These are phyloP conservation scores for Kryptolebias marmoratus DNA, from an alignment of 2,113 vertebrate genomes.

Conservation along the genomic window DNA sequence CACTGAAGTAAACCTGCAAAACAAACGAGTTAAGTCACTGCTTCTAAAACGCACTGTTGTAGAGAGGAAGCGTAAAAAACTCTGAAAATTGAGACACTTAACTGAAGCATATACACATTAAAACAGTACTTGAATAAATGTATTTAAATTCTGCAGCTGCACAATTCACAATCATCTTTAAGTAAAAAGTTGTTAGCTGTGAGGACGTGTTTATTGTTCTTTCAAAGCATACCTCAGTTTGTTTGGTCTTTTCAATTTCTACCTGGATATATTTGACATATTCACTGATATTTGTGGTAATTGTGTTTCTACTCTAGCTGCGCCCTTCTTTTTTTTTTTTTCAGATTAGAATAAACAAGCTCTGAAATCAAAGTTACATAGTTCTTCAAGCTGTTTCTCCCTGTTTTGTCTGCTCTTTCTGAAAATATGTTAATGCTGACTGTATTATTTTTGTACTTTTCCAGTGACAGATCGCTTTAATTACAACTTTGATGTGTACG, in stretches of 20 bases:
- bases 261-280: conserved; percentile 32
- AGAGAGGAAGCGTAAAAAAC: not conserved
- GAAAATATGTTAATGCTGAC: not conserved
- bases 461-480: not conserved
- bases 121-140: not conserved
- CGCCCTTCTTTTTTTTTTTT: not conserved
- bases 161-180: not conserved
- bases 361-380: conserved; percentile 25
- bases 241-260: conserved; percentile 20
- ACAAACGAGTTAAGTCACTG: not conserved
- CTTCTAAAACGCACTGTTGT: not conserved
- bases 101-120: not conserved
- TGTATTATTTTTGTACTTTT: not conserved
- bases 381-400: not conserved
- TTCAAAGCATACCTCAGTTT: not conserved
- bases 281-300: conserved; percentile 22
- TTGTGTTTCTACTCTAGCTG: conserved; percentile 2
- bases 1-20: not conserved
- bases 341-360: not conserved
- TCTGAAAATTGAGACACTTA: not conserved
- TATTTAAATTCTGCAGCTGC: not conserved
- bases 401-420: not conserved
- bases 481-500: not conserved
- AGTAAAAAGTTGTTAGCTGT: conserved; percentile 11
- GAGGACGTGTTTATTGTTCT: not conserved